Base-by-base conservation (phyloP, 2,113 vertebrate genomes). In the Pteronura brasiliensis region DNA sequence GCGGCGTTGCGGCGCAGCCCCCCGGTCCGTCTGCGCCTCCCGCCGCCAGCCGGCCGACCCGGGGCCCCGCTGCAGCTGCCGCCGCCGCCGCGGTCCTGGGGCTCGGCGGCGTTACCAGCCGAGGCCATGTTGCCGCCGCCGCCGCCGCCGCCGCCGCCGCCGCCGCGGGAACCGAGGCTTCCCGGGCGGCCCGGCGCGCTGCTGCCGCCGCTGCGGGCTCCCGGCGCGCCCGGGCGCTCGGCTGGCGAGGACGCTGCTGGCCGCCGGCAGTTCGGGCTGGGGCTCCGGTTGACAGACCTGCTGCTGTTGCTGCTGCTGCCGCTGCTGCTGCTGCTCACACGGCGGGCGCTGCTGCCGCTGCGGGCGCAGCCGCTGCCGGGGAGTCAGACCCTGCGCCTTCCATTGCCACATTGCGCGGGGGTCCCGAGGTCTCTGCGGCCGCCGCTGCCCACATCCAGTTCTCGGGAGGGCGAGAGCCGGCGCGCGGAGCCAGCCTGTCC, bases 381-480 rank as follows among this genome's bases (percentile, higher is more conserved):
- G 99, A 99, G 99, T 99, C 99, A 99, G 98, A 99, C 99, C 99
- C 99, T 99, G 99, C 99, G 99, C 98, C 99, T 99, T 99, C 99
- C 99, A 99, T 99, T 99, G 99, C 99, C 99, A 99, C 99, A 99
- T 99, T 99, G 99, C 99, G 99, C 97, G 99, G 96, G 94, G 96
- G 99, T 99, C 99, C 99, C 99, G 99, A 99, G 99, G 98, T 99
- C 99, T 99, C 71, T 88, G 90, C 93, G 96, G 98, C 98, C 90
- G 96, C 99, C 98, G 99, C 99, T 99, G 99, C 99, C 99, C 99
- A 99, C 99, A 98, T 99, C 99, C 99, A 98, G 99, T 85, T 97
- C 96, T 96, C 95, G 39, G 86, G 89, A 90, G 55, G 39, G 96
- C 83, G 79, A 94, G 95, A 88, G 97, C 93, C 86, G 90, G 97